phyloP scores from a whole-genome alignment of 2,113 vertebrate genomes.

The Plecturocebus donacophilus region DNA sequence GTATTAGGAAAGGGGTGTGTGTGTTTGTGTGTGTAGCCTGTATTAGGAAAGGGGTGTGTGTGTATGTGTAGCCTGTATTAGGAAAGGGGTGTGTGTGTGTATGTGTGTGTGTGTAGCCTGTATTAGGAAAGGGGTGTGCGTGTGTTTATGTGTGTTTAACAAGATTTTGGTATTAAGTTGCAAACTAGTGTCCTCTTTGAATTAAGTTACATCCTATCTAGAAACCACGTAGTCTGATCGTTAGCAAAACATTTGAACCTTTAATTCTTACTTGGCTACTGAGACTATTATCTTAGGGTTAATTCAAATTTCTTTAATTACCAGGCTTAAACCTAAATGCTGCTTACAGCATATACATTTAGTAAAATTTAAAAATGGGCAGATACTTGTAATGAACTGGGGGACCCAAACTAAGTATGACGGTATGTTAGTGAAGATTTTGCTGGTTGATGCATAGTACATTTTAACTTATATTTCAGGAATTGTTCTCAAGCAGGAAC shows the following conservation, averaged over 20 bases:
- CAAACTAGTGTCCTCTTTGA: not conserved
- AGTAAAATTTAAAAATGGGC: not conserved
- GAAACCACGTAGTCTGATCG: not conserved
- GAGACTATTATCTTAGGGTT: slow-evolving; percentile 42
- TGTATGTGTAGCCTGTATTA: not conserved
- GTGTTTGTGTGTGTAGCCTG: not conserved
- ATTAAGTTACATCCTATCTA: not conserved
- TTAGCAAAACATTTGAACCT: slow-evolving; percentile 40
- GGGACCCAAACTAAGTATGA: not conserved
- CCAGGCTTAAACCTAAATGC: slow-evolving; percentile 7
- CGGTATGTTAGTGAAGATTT: not conserved
- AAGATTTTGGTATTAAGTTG: not conserved
- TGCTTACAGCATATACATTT: not conserved
- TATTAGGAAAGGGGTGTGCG: not conserved
- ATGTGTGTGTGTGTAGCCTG: not conserved
- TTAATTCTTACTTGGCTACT: slow-evolving; percentile 48
- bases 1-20: too few species aligned
- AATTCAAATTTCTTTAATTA: slow-evolving; percentile 38
- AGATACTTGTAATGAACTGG: not conserved
- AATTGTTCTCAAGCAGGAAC: not conserved
- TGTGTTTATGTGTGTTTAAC: not conserved
- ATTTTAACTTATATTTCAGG: not conserved
- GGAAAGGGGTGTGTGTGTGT: not conserved
- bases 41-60: not conserved
- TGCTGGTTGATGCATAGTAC: not conserved